phyloP scores from a whole-genome alignment of 2,797 vertebrate species.

The Microctenopoma lineatum region DNA sequence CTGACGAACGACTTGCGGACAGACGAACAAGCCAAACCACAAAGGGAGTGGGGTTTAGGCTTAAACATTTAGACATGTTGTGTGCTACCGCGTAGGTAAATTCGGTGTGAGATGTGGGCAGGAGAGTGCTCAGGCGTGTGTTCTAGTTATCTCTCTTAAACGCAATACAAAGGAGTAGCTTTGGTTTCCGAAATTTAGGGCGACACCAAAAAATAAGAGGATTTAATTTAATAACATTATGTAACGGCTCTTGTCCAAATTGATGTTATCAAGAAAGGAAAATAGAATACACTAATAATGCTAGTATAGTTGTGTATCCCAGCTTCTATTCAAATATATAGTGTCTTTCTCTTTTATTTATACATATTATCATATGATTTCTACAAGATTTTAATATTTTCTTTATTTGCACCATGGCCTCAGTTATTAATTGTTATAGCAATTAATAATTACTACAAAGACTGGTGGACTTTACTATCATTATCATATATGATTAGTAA shows the following conservation, averaged over 20 bases:
- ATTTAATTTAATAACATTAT: too few relatives aligned
- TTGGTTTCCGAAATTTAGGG: background rate
- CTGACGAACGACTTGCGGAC: slow-evolving; percentile 26
- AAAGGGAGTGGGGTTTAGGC: slow-evolving; percentile 14
- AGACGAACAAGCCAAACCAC: slow-evolving; percentile 17
- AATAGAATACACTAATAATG: too few relatives aligned
- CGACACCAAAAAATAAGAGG: too few relatives aligned
- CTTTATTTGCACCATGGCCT: too few relatives aligned
- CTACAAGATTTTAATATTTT: too few relatives aligned
- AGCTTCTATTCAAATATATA: background rate
- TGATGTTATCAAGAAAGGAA: too few relatives aligned
- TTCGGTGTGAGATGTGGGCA: slow-evolving; percentile 17
- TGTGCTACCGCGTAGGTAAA: slow-evolving; percentile 1
- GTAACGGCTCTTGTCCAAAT: too few relatives aligned
- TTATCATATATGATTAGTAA: too few relatives aligned
- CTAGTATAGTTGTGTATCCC: too few relatives aligned
- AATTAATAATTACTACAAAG: too few relatives aligned
- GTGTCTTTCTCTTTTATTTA: background rate
- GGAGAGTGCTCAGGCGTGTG: background rate
- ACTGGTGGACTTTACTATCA: too few relatives aligned
- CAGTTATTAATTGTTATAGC: too few relatives aligned
- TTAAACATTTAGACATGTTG: slow-evolving; percentile 30
- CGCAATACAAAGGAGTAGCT: background rate
- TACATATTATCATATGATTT: background rate
- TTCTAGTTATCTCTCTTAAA: background rate